phyloP scores from a whole-genome alignment of 2,888 invertebrate species.

The Idaea straminata region DNA sequence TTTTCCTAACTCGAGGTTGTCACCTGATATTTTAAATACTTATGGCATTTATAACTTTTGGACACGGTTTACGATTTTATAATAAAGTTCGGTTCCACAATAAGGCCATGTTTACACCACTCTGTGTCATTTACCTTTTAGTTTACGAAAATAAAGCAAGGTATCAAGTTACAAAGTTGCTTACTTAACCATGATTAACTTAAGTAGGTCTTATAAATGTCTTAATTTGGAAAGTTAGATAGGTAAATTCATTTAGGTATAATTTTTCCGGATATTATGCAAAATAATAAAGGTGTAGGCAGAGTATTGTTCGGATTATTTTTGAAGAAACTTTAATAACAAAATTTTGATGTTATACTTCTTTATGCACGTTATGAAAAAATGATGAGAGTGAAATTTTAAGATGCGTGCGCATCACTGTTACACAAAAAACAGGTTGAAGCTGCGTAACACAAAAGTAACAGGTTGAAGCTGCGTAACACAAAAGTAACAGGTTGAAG shows the following conservation, averaged over 20 bases:
- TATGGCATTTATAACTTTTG: constrained; percentile 38
- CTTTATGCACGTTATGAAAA: too few species aligned
- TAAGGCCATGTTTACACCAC: constrained; percentile 19
- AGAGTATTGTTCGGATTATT: too few species aligned
- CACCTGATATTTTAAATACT: constrained; percentile 43
- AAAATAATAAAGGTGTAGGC: too few species aligned
- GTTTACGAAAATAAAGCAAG: background rate
- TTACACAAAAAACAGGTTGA: too few species aligned
- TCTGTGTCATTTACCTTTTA: background rate
- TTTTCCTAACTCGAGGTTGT: constrained; percentile 30
- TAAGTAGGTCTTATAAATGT: background rate
- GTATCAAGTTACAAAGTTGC: background rate
- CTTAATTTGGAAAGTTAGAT: background rate
- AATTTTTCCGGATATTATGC: too few species aligned
- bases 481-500: too few species aligned
- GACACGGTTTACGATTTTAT: constrained; percentile 40
- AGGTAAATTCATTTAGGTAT: background rate
- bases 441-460: too few species aligned
- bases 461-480: too few species aligned
- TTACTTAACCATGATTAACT: background rate
- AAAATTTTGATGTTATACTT: too few species aligned
- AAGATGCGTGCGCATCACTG: too few species aligned
- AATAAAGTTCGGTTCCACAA: constrained; percentile 40
- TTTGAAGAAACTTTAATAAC: too few species aligned
- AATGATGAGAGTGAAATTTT: too few species aligned